These are phyloP conservation scores for Pygmarrhopalites habei DNA, from an alignment of 1,140 invertebrate genomes.

Conservation along the genomic window DNA sequence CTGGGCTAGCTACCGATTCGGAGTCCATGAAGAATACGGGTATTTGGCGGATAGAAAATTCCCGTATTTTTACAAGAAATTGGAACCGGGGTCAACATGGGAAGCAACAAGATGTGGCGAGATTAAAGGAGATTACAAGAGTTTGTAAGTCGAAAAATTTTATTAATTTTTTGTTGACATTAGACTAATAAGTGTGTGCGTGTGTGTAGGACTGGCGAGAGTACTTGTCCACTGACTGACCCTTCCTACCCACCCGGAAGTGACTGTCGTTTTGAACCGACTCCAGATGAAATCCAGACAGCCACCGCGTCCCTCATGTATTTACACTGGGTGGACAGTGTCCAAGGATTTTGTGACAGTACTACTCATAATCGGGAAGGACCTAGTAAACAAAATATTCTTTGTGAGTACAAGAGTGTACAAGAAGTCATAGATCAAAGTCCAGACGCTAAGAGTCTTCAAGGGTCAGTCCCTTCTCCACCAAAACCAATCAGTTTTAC, in stretches of 20 bases:
- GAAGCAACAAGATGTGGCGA: constrained; percentile 1
- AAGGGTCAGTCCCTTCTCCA: too few species aligned
- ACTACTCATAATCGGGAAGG: constrained; percentile 42
- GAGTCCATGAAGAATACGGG: constrained; percentile 25
- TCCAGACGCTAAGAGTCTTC: too few species aligned
- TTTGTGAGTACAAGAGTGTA: too few species aligned
- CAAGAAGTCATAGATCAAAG: too few species aligned
- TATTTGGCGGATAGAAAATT: constrained; percentile 3
- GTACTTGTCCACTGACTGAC: not conserved
- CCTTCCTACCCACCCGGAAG: not conserved
- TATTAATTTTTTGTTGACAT: not conserved
- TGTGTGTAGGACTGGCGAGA: constrained; percentile 1
- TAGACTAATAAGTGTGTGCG: not conserved
- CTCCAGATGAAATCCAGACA: not conserved
- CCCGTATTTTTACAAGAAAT: constrained; percentile 18
- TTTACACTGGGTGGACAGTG: constrained; percentile 15
- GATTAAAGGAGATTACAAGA: constrained; percentile 9
- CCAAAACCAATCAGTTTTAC: too few species aligned
- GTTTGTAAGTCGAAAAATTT: constrained; percentile 6
- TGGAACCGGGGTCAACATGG: not conserved
- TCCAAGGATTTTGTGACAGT: constrained; percentile 43
- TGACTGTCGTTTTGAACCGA: constrained; percentile 21
- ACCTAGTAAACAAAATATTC: too few species aligned
- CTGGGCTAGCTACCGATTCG: constrained; percentile 25
- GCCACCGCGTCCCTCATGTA: constrained; percentile 21